Conservation (phyloP, 2,888 invertebrate species). For the Doris montereyensis region DNA sequence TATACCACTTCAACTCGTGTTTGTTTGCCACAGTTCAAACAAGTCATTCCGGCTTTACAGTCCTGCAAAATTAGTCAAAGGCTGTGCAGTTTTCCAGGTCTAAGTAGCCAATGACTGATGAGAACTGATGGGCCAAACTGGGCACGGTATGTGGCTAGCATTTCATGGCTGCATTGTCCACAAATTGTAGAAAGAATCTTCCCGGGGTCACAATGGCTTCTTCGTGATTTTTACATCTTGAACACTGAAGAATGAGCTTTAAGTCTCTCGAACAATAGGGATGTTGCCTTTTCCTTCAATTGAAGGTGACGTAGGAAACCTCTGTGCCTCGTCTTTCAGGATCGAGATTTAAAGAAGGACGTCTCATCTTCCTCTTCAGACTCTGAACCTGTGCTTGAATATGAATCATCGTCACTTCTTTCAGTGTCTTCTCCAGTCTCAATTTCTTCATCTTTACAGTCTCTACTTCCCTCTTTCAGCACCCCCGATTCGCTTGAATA, state of each 20-base stretch:
- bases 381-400: not conserved
- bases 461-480: conserved; percentile 5
- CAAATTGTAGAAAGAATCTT: conserved; percentile 62
- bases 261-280: conserved; percentile 63
- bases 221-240: conserved; percentile 61
- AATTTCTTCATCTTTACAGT: conserved; percentile 27
- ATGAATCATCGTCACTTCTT: conserved; percentile 10
- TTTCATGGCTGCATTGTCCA: conserved; percentile 63
- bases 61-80: conserved; percentile 71
- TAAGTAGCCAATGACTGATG: conserved; percentile 69
- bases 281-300: conserved; percentile 64
- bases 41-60: conserved; percentile 65
- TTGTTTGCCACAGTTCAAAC: conserved; percentile 71
- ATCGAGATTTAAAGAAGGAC: conserved; percentile 28
- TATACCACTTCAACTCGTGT: conserved; percentile 67
- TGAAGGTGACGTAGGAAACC: conserved; percentile 64
- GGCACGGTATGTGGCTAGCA: conserved; percentile 65
- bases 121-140: conserved; percentile 66
- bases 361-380: conserved; percentile 36
- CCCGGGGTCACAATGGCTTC: conserved; percentile 62
- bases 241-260: conserved; percentile 65
- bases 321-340: conserved; percentile 65
- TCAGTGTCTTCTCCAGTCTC: conserved; percentile 29
- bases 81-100: conserved; percentile 69
- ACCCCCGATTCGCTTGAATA: conserved; percentile 27